Base-by-base conservation (phyloP, 2,797 vertebrate genomes). In the Pipistrellus pipistrellus region DNA sequence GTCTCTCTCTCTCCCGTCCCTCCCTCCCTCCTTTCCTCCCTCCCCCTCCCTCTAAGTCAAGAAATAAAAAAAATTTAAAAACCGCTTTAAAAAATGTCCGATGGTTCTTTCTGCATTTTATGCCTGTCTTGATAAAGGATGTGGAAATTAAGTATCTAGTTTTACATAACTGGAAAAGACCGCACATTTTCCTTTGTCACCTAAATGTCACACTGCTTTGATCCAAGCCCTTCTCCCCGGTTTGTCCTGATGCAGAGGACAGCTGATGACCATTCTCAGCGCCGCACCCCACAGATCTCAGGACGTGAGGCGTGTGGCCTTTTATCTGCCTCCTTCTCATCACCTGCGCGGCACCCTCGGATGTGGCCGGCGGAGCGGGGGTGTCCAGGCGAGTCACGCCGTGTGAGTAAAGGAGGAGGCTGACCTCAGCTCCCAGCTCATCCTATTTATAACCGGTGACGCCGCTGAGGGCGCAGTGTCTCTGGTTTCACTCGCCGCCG, bases 351-450 rank as follows among this genome's bases (percentile, higher is more conserved):
- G 46, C 23, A 25, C 38, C 77, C 84, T 75, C 90, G 27, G 94
- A 76, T 68, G 71, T 78, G 66, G 76, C 73, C 80, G 66, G 87
- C 68, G 46, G 15, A 46, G 87, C 84, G 48, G 81, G 59, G 55
- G 14, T 44, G 55, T 59, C 85, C 76, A 73, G 66, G 44, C 30
- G 81, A 69, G 83, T 38, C 85, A 80, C 85, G 62, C 83, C 77
- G 30, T 14, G 30, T 68, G 77, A 76, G 35, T 77, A 93, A 96
- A 95, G 86, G 53, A 88, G 86, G 91, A 44, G 76, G 75, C 88
- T 87, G 72, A 95, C 88, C 85, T 93, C 95, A 92, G 85, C 90
- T 86, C 72, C 95, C 94, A 88, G 72, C 46, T 35, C 69, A 81
- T 83, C 95, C 91, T 96, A 69, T 96, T 96, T 91, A 68, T 86